phyloP scores from a whole-genome alignment of 2,113 vertebrate species.

The Dolichotis patagonum region DNA sequence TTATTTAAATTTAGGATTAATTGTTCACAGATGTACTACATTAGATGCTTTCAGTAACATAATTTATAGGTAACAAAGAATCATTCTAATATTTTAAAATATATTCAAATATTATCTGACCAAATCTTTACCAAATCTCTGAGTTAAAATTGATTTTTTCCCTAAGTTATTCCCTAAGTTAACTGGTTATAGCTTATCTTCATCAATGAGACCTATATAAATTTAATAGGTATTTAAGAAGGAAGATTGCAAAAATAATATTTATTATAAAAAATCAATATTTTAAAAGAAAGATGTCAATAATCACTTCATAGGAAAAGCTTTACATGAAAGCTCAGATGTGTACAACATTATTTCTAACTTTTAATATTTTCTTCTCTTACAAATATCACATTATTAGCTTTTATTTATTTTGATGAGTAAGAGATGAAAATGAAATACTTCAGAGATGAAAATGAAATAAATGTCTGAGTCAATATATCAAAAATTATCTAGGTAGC shows the following conservation, averaged over 20 bases:
- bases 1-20: neutral
- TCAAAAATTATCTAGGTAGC: constrained; percentile 11
- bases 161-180: neutral
- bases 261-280: neutral
- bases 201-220: neutral
- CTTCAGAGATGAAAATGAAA: too few relatives aligned
- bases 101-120: neutral
- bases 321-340: neutral
- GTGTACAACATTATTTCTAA: neutral
- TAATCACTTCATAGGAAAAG: neutral
- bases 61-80: too few relatives aligned
- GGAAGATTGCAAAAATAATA: neutral
- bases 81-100: too few relatives aligned
- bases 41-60: neutral
- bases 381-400: neutral
- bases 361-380: neutral
- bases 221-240: constrained; percentile 20
- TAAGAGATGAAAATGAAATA: neutral
- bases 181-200: neutral
- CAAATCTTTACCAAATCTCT: neutral
- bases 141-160: neutral
- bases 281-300: neutral
- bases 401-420: neutral
- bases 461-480: neutral
- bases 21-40: neutral